phyloP scores from a whole-genome alignment of 2,888 invertebrate species.

The Agrochola lychnidis region DNA sequence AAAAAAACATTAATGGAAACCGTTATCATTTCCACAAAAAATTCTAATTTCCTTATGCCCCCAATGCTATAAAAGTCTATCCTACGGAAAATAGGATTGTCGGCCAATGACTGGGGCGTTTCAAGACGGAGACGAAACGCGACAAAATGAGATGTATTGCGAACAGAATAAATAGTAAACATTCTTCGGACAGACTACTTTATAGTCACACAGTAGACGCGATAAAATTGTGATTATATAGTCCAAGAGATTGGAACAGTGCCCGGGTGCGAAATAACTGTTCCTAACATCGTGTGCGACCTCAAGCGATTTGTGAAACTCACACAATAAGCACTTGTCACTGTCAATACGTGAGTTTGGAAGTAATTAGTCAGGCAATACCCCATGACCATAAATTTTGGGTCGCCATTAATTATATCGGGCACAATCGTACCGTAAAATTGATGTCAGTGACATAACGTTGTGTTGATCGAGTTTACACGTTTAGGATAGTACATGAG shows the following conservation, averaged over 20 bases:
- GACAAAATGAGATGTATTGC: constrained; percentile 72
- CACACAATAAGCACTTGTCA: constrained; percentile 65
- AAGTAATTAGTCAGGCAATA: constrained; percentile 68
- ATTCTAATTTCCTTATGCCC: constrained; percentile 55
- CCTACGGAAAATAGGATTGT: constrained; percentile 71
- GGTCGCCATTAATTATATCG: constrained; percentile 66
- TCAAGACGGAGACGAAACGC: constrained; percentile 50
- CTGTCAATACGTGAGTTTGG: constrained; percentile 66
- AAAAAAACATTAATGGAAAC: constrained; percentile 30
- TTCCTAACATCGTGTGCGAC: constrained; percentile 35
- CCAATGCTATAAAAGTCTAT: constrained; percentile 51
- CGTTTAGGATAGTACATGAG: constrained; percentile 5
- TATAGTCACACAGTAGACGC: constrained; percentile 66
- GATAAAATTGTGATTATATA: constrained; percentile 80
- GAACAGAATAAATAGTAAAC: constrained; percentile 61
- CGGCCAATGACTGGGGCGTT: constrained; percentile 67
- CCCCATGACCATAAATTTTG: constrained; percentile 59
- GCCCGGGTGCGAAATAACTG: constrained; percentile 69
- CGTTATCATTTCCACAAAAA: constrained; percentile 33
- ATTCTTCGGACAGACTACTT: constrained; percentile 63
- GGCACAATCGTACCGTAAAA: constrained; percentile 53
- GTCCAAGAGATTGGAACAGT: constrained; percentile 77
- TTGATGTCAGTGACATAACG: constrained; percentile 51
- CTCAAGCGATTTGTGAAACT: constrained; percentile 57
- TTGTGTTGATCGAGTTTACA: constrained; percentile 38